These are phyloP conservation scores for Coracias cyanogaster DNA, from an alignment of 2,797 vertebrate species.

Conservation along the genomic window DNA sequence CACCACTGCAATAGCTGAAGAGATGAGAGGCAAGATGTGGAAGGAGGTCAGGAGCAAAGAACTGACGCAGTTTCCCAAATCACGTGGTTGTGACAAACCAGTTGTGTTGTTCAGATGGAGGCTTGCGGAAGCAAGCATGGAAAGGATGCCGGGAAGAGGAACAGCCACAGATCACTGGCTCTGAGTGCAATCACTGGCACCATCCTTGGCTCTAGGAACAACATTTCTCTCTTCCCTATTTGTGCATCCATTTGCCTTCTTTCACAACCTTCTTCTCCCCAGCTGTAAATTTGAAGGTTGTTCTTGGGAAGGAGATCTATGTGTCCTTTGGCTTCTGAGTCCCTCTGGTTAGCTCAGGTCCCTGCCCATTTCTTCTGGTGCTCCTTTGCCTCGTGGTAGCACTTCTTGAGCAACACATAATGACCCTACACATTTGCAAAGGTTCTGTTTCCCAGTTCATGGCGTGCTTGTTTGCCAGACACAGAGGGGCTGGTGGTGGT, in stretches of 20 bases:
- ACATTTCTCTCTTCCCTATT: background rate
- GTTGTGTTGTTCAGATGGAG: background rate
- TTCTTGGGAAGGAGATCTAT: background rate
- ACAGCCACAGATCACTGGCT: background rate
- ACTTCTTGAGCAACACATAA: background rate
- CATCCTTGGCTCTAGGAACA: background rate
- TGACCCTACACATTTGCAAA: background rate
- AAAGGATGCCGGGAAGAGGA: background rate
- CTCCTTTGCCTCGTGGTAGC: background rate
- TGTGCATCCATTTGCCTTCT: background rate
- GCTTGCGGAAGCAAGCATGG: background rate
- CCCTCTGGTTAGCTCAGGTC: background rate
- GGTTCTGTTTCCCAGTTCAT: background rate
- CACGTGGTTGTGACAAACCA: background rate
- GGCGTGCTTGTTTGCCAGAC: background rate
- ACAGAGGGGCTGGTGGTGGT: background rate
- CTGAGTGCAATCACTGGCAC: background rate
- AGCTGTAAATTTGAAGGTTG: background rate
- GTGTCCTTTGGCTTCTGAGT: background rate
- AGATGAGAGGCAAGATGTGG: background rate
- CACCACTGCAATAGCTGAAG: background rate
- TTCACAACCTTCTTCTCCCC: background rate
- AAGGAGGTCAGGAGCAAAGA: background rate
- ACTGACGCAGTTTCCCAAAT: background rate
- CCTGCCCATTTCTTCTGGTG: background rate